phyloP scores from a whole-genome alignment of 2,113 vertebrate genomes.

The Petromus typicus region DNA sequence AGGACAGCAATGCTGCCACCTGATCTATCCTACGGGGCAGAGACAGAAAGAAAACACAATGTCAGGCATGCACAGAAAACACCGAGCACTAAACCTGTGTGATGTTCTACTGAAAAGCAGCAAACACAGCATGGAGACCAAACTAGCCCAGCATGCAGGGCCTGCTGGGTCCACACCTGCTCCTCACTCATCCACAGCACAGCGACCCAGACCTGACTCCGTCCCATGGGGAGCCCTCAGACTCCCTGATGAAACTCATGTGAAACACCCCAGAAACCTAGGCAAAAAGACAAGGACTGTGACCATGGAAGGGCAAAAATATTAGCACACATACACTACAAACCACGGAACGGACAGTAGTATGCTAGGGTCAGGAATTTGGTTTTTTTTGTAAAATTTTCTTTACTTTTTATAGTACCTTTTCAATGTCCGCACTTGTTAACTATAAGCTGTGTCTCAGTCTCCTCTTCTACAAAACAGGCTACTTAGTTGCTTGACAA shows the following conservation, averaged over 20 bases:
- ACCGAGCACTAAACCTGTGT: neutral
- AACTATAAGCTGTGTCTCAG: neutral
- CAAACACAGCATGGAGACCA: neutral
- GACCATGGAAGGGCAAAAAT: neutral
- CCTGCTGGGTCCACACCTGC: neutral
- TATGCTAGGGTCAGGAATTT: rapidly evolving
- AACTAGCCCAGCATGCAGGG: neutral
- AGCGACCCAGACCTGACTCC: too few species aligned
- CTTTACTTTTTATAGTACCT: neutral
- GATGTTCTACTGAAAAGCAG: neutral
- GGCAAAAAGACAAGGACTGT: neutral
- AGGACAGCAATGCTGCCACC: neutral
- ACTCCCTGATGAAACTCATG: neutral
- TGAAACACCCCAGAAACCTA: neutral
- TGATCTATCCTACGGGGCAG: neutral
- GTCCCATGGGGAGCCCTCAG: neutral
- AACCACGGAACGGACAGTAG: neutral
- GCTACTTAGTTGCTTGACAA: neutral
- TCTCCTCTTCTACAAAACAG: neutral
- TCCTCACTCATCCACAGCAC: neutral
- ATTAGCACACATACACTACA: rapidly evolving
- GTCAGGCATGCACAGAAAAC: neutral
- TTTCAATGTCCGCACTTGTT: neutral
- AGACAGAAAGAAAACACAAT: neutral
- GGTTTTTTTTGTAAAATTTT: neutral